Conservation (phyloP, 2,113 vertebrate genomes). For the Illadopsis cleaveri region DNA sequence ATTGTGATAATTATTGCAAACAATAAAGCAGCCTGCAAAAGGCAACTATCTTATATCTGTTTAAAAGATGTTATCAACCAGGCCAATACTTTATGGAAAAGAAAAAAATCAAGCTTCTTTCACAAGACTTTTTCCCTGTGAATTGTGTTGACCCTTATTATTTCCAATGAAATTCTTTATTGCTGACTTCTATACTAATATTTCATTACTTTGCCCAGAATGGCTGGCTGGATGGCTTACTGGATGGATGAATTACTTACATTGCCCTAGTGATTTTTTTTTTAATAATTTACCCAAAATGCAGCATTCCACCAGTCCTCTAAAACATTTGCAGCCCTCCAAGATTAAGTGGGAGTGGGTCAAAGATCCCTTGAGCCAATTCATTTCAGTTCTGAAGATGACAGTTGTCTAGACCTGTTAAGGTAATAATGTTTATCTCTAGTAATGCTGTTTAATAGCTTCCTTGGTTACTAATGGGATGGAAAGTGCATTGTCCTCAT, state of each 20-base stretch:
- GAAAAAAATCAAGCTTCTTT: neutral
- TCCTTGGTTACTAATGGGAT: slow-evolving; percentile 59
- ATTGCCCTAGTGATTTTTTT: neutral
- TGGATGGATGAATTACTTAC: neutral
- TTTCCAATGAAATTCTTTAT: neutral
- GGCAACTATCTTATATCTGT: neutral
- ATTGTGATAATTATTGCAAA: neutral
- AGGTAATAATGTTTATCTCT: slow-evolving; percentile 35
- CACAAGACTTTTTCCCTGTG: neutral
- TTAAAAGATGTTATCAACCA: neutral
- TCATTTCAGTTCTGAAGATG: neutral
- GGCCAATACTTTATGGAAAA: neutral
- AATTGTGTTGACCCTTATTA: neutral
- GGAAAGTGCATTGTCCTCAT: slow-evolving; percentile 9
- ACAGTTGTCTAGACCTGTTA: neutral
- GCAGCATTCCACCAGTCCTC: neutral
- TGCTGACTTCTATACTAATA: neutral
- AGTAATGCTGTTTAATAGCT: slow-evolving; percentile 39
- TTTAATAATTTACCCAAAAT: neutral
- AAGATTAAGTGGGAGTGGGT: neutral
- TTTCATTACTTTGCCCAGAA: neutral
- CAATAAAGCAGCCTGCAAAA: neutral
- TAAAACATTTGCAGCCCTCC: neutral
- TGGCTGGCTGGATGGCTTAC: neutral
- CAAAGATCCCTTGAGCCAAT: neutral